Base-by-base conservation (phyloP, 2,888 invertebrate genomes). In the Drosophila anomelani region DNA sequence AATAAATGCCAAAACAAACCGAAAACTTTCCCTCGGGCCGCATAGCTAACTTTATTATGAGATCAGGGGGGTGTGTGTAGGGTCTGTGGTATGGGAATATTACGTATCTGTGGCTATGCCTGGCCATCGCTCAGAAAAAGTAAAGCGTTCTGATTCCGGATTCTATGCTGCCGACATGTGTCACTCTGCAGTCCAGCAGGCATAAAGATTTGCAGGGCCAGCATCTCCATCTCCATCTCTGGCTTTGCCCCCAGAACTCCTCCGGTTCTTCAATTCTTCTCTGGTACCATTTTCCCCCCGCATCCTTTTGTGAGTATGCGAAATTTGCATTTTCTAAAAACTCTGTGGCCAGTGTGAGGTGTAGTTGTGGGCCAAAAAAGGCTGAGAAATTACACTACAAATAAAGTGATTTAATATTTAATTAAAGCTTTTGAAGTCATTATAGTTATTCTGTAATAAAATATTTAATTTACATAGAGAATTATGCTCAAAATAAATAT, bases 151-250 rank as follows among this genome's bases (percentile, higher is more conserved):
- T 83, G 85, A 90, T 85, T 90, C 68, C 60, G 68, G 84, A 85
- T 85, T 90, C 88, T 76, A 81, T 91, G 91, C 83, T 90, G 89
- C 90, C 91, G 90, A 91, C 91, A 90, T 90, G 91, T 90, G 90
- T 91, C 90, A 90, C 90, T 90, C 91, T 87, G 82, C 88, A 82
- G 79, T 82, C 88, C 81, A 80, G 79, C 84, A 78, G 86, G 82
- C 88, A 90, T 88, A 74, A 90, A 90, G 87, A 87, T 90, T 90
- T 88, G 84, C 84, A 75, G 67, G 77, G 88, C 89, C 75, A 23
- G 39, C 66, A 58, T 46, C 63, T 34, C 57, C 55, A 36, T 8
- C 44, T 20, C 5, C 51, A 43, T 15, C 32, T 60, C 20, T 43
- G 36, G 39, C 5, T 56, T 34, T 23, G 20, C 44, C 49, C 26